Evolutionary conservation across 2,888 invertebrate genomes (phyloP), one percentile per base, ranked within the genome.

Genomic region (Drosophila putrida): DNA sequence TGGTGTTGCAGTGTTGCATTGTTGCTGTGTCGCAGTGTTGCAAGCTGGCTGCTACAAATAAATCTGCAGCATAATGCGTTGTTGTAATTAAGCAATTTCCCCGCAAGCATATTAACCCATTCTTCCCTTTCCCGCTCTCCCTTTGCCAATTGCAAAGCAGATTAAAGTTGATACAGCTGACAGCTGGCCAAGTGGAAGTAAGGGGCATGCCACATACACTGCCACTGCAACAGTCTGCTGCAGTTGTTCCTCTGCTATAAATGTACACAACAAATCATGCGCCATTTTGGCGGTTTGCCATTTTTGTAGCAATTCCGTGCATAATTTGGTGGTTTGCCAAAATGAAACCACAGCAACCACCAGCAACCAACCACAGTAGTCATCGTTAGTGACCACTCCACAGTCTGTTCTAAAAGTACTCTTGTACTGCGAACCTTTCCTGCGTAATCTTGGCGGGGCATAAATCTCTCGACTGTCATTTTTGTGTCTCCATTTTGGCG

Each of bases 401-500:
- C 54, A 43, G 20, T 33, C 9, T 20, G 31, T 20, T 28, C 51
- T 20, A 41, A 43, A 31, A 43, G 35, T 50, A 50, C 9, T 31
- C 41, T 20, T 20, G 31, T 8, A 35, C 54, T 28, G 36, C 15
- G 15, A 28, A 25, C 41, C 55, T 51, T 51, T 66, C 53, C 85
- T 88, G 89, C 84, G 88, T 88, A 88, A 88, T 89, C 89, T 88
- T 80, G 87, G 76, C 84, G 79, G 68, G 84, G 82, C 89, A 90
- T 90, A 90, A 90, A 90, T 90, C 90, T 90, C 87, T 69, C 76
- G 76, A 80, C 88, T 90, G 90, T 90, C 89, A 90, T 90, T 90
- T 90, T 90, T 90, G 89, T 90, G 90, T 90, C 90, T 90, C 89
- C 90, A 90, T 89, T 88, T 88, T 88, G 90, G 89, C 87, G 90